Evolutionary conservation across 1,140 invertebrate genomes (phyloP).

Genomic region (Chironomus striatipennis): DNA sequence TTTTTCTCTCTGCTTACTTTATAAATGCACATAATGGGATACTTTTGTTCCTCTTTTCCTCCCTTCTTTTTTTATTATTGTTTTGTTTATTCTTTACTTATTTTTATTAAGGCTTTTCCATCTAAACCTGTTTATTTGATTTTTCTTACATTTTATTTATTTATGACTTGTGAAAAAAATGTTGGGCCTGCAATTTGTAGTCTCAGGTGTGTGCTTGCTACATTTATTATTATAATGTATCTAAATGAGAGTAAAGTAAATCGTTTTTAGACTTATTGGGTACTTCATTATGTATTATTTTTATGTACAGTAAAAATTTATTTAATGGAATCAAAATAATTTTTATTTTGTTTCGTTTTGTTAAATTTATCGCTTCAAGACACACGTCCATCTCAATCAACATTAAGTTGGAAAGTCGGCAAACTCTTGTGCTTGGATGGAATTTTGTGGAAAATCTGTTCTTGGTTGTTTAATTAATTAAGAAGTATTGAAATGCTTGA

Average conservation of each 20-base stretch:
- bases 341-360: too few relatives aligned
- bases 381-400: too few relatives aligned
- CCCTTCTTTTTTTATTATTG: background rate
- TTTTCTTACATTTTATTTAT: background rate
- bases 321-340: too few relatives aligned
- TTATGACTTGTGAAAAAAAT: conserved; percentile 14
- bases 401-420: too few relatives aligned
- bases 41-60: background rate
- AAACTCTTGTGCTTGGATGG: too few relatives aligned
- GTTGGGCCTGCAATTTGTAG: background rate
- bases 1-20: background rate
- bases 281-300: conserved; percentile 1
- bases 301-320: too few relatives aligned
- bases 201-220: background rate
- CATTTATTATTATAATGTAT: background rate
- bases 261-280: background rate
- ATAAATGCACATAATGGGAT: background rate
- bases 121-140: background rate
- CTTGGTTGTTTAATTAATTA: too few relatives aligned
- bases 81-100: background rate
- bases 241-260: background rate
- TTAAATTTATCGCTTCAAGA: too few relatives aligned
- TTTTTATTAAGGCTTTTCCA: background rate
- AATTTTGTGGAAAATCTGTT: too few relatives aligned
- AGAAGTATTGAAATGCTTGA: too few relatives aligned